phyloP scores from a whole-genome alignment of 2,113 vertebrate species.

The Piaya cayana region DNA sequence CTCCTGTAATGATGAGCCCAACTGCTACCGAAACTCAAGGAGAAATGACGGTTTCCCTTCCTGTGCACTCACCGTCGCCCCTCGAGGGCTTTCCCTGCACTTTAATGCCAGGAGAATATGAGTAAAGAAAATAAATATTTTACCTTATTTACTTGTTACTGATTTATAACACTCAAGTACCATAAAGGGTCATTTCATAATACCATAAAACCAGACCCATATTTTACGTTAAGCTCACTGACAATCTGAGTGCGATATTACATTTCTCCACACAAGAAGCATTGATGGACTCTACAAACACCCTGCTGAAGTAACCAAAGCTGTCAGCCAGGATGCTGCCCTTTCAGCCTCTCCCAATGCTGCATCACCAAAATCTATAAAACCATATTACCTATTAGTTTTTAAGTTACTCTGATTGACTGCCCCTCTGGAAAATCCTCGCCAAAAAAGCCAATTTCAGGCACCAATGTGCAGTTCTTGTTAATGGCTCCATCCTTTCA shows the following conservation, averaged over 20 bases:
- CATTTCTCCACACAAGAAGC: not conserved
- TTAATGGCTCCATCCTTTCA: not conserved
- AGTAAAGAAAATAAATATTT: not conserved
- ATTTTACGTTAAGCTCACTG: not conserved
- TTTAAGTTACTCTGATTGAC: constrained; percentile 1
- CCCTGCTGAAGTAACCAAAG: not conserved
- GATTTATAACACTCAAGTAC: constrained; percentile 3
- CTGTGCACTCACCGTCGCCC: not conserved
- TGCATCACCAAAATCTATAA: not conserved
- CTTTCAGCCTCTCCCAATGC: not conserved
- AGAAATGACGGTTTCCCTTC: not conserved
- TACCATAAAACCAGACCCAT: not conserved
- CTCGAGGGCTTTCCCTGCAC: not conserved
- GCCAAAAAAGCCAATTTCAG: not conserved
- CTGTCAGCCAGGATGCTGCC: not conserved
- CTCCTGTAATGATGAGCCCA: not conserved
- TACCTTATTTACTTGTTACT: not conserved
- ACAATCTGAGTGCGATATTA: not conserved
- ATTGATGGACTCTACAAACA: not conserved
- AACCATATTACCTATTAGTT: not conserved
- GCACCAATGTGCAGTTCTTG: not conserved
- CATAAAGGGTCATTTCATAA: not conserved
- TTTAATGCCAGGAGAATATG: not conserved
- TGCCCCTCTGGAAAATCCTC: constrained; percentile 20
- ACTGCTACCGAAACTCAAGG: not conserved